Evolutionary conservation across 2,113 vertebrate species (phyloP), one percentile per base, ranked within the genome.

Genomic region (Oreochromis aureus): DNA sequence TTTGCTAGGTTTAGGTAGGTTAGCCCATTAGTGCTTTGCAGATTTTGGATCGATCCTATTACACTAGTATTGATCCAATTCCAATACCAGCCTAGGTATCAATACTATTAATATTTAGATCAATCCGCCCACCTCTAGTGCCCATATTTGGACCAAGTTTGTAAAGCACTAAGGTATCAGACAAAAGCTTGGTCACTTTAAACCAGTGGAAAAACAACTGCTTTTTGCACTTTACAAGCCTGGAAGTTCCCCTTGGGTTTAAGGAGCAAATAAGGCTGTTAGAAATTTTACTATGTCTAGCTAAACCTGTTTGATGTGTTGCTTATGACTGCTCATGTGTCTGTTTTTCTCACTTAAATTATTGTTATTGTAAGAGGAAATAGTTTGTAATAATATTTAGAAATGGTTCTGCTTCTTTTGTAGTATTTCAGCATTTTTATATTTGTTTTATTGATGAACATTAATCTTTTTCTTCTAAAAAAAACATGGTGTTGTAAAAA

Each of bases 201-300:
- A 46, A 46, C 1, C n/a, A 18, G 22, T 46, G 15, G 69, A 73
- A 46, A 46, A 48, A 16, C 15, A 16, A 16, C 69, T 46, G 22
- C 22, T 15, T 73, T 46, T 44, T 27, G 39, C 39, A 27, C 22
- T 46, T 46, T 73, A 73, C 69, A 73, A 46, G 41, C 15, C 41
- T 10, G 22, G 5, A 73, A 46, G 41, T 46, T 73, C 41, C 8
- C 5, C 1, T 73, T 10, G 8, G 41, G 39, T 27, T 18, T 46
- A 13, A 46, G 22, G 69, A 27, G 22, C 69, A 73, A 73, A 46
- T 46, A 73, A 46, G 69, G 22, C 22, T 46, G 41, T 46, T 73
- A 18, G 0, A 73, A 46, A 24, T 6, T 0, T 46, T 71, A 71
- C 13, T 73, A 27, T 24, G 41, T 16, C 69, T 6, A 73, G 13